A percentile compares a stretch with the other conserved stretches of the same genome.
phyloP scores from a whole-genome alignment of 2,888 invertebrate species.

The Tetheella fluctuosa region DNA sequence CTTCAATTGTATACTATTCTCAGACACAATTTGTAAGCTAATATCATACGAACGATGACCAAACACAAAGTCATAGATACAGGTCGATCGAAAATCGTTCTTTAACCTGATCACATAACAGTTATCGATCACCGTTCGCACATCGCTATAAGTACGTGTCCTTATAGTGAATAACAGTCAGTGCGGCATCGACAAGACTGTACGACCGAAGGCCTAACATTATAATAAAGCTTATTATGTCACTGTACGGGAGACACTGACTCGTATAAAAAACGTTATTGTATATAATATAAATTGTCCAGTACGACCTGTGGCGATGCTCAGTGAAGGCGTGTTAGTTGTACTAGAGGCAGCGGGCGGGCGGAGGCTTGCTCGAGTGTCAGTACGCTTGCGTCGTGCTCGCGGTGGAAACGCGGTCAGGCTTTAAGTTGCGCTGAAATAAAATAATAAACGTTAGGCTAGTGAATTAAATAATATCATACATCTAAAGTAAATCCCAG shows the following conservation, averaged over 20 bases:
- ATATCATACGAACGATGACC: constrained; percentile 2
- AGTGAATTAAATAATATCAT: too few relatives aligned
- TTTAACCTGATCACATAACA: neutral
- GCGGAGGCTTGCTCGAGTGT: constrained; percentile 65
- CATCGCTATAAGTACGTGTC: constrained; percentile 40
- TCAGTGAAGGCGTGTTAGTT: constrained; percentile 40
- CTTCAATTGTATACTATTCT: constrained; percentile 36
- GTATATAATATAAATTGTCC: constrained; percentile 43
- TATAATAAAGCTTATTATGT: constrained; percentile 46
- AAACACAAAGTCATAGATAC: neutral
- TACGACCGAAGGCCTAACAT: constrained; percentile 33
- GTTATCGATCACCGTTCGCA: constrained; percentile 9
- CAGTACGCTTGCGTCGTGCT: constrained; percentile 82
- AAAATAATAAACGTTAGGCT: constrained; percentile 16
- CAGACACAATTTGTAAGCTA: constrained; percentile 13
- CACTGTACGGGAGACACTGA: constrained; percentile 56
- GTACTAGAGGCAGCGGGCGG: constrained; percentile 70
- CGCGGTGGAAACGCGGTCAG: constrained; percentile 72
- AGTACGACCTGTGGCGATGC: constrained; percentile 44
- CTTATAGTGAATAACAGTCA: constrained; percentile 52
- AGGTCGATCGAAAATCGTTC: neutral
- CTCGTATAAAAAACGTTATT: constrained; percentile 52
- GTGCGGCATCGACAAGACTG: constrained; percentile 54
- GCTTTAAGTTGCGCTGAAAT: constrained; percentile 73
- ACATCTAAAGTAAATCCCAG: too few relatives aligned